phyloP scores from a whole-genome alignment of 2,113 vertebrate species.

The Hirundichthys speculiger region DNA sequence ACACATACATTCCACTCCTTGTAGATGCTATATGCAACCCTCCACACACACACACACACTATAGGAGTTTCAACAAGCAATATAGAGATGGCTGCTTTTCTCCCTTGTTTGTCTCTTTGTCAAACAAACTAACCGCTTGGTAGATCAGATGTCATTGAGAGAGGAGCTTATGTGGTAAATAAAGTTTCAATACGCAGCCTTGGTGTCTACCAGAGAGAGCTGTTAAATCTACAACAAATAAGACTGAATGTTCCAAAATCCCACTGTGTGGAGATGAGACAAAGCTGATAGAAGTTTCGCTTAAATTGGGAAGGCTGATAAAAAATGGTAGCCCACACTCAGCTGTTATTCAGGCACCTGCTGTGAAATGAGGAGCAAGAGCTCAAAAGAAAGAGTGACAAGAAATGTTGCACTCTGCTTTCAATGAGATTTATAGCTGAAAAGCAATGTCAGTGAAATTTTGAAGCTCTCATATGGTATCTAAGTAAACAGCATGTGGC shows the following conservation, averaged over 20 bases:
- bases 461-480: neutral
- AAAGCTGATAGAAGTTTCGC: constrained; percentile 26
- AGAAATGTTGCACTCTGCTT: constrained; percentile 20
- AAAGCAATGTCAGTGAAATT: constrained; percentile 13
- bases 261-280: constrained; percentile 22
- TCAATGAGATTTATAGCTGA: neutral
- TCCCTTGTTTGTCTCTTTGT: constrained; percentile 34
- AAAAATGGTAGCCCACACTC: constrained; percentile 23
- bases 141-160: constrained; percentile 48
- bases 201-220: constrained; percentile 15
- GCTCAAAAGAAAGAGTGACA: constrained; percentile 14
- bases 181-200: constrained; percentile 25
- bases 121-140: constrained; percentile 31
- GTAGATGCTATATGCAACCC: neutral
- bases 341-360: constrained; percentile 36
- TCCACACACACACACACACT: constrained; percentile 12
- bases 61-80: constrained; percentile 47
- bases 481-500: neutral
- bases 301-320: constrained; percentile 32
- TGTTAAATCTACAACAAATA: constrained; percentile 37
- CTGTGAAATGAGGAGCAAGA: constrained; percentile 33
- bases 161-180: constrained; percentile 32
- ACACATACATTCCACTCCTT: neutral
- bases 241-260: constrained; percentile 26
- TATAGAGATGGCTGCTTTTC: constrained; percentile 36